phyloP scores from a whole-genome alignment of 2,113 vertebrate genomes.

The Pagrus major region DNA sequence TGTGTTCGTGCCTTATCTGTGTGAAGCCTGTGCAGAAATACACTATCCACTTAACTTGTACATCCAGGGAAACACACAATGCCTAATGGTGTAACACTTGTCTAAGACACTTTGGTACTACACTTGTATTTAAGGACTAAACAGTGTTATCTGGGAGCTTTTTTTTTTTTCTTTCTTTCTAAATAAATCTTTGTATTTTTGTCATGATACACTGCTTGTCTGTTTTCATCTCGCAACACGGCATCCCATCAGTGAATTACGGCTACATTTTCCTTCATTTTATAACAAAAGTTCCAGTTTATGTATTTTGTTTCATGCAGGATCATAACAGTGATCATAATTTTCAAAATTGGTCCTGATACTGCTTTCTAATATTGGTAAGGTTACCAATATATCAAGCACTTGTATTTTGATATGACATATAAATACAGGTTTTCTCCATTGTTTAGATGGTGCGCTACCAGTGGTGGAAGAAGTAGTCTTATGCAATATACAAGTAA shows the following conservation, averaged over 20 bases:
- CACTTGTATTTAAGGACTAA: constrained; percentile 75
- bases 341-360: background rate
- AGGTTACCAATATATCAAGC: background rate
- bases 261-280: background rate
- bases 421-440: background rate
- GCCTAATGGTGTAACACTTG: constrained; percentile 32
- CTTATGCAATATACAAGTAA: background rate
- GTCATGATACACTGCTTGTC: constrained; percentile 36
- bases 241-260: background rate
- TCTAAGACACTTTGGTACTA: constrained; percentile 48
- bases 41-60: constrained; percentile 10
- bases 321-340: too few species aligned
- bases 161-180: constrained; percentile 59
- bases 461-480: too few species aligned
- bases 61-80: constrained; percentile 50
- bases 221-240: background rate
- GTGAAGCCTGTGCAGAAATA: constrained; percentile 25
- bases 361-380: background rate
- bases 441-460: background rate
- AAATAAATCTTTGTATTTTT: constrained; percentile 81
- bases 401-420: fast-evolving
- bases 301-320: background rate
- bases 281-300: background rate
- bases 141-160: constrained; percentile 78
- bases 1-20: constrained; percentile 68